phyloP scores from a whole-genome alignment of 2,888 invertebrate species.

The Calliphora vomitoria region DNA sequence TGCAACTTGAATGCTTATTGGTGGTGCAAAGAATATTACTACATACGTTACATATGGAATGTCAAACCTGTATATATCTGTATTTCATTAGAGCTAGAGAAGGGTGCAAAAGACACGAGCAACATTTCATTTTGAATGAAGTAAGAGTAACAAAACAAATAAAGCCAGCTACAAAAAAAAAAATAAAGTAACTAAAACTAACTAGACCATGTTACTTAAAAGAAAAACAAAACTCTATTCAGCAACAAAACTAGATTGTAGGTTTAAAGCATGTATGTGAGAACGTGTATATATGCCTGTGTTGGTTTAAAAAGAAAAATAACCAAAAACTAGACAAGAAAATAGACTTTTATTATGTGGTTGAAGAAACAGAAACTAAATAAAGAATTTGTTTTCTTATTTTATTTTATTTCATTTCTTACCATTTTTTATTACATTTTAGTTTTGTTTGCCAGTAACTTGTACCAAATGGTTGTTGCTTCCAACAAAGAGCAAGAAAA shows the following conservation, averaged over 20 bases:
- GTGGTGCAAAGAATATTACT: no score
- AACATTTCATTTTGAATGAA: slow-evolving; percentile 30
- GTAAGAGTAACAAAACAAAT: slow-evolving; percentile 15
- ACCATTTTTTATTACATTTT: slow-evolving; percentile 24
- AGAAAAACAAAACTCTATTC: slow-evolving; percentile 28
- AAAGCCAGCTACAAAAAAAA: neutral
- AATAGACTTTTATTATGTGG: slow-evolving; percentile 71
- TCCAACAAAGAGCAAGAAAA: slow-evolving; percentile 33
- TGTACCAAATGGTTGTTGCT: slow-evolving; percentile 53
- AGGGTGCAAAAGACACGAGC: neutral
- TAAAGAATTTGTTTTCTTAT: slow-evolving; percentile 37
- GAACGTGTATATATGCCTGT: neutral
- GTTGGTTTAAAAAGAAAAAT: neutral
- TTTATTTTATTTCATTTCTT: slow-evolving; percentile 4
- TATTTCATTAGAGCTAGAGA: neutral
- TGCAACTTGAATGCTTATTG: no score
- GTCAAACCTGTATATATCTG: neutral
- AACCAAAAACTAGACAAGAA: slow-evolving; percentile 61
- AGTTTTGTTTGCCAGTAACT: slow-evolving; percentile 40
- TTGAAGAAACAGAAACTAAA: slow-evolving; percentile 60
- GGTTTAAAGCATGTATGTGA: neutral
- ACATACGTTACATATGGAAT: neutral
- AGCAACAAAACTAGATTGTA: neutral
- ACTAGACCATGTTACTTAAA: slow-evolving; percentile 37
- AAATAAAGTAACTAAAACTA: slow-evolving; percentile 21